phyloP scores from a whole-genome alignment of 1,140 invertebrate species.

The Brachionus angularis region DNA sequence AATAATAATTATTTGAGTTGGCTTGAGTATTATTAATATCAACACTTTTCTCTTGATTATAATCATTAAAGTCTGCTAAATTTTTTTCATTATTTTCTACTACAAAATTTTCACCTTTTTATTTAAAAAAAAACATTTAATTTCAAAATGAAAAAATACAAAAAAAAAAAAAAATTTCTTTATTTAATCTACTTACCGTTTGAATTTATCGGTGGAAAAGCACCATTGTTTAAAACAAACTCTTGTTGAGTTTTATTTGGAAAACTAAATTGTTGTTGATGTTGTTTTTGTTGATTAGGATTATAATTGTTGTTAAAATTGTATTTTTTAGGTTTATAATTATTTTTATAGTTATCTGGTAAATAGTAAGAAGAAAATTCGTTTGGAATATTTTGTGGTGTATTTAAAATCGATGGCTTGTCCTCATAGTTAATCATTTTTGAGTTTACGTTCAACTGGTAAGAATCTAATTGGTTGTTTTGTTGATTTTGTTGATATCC shows the following conservation, averaged over 20 bases:
- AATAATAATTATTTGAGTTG: constrained; percentile 19
- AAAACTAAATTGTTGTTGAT: too few species aligned
- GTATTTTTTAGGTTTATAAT: too few species aligned
- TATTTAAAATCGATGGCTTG: not conserved
- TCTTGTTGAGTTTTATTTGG: not conserved
- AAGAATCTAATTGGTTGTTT: too few species aligned
- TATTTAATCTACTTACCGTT: not conserved
- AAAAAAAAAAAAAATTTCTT: not conserved
- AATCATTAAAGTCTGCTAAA: too few species aligned
- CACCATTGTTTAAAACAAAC: constrained; percentile 2
- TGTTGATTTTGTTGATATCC: too few species aligned
- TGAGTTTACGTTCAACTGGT: too few species aligned
- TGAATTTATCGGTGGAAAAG: constrained; percentile 20
- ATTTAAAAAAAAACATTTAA: not conserved
- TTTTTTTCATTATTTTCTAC: too few species aligned
- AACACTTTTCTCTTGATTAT: not conserved
- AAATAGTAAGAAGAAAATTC: not conserved
- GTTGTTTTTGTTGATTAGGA: too few species aligned
- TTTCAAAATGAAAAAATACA: not conserved
- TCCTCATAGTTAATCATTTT: not conserved
- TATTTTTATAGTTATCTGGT: not conserved
- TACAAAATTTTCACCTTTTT: not conserved
- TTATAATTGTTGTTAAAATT: constrained; percentile 9
- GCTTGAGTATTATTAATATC: not conserved
- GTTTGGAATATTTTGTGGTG: not conserved